phyloP scores from a whole-genome alignment of 2,113 vertebrate genomes.

The Poicephalus meyeri region DNA sequence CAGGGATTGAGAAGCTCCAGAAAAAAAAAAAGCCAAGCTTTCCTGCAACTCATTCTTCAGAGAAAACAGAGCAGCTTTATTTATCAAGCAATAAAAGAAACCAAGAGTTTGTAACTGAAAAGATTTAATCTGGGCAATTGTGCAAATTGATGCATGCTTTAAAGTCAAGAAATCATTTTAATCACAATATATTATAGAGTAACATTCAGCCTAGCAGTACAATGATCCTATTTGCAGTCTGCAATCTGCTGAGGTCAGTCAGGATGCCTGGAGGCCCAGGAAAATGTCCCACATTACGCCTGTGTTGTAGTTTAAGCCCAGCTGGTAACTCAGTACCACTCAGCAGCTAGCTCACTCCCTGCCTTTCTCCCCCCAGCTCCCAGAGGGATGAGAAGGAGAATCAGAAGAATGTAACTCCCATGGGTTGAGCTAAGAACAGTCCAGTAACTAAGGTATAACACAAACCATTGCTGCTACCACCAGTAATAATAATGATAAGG shows the following conservation, averaged over 20 bases:
- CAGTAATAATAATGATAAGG: too few relatives aligned
- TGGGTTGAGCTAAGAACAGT: too few relatives aligned
- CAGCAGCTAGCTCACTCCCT: too few relatives aligned
- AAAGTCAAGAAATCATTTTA: background rate
- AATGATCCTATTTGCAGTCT: background rate
- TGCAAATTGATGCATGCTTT: background rate
- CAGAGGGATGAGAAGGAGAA: too few relatives aligned
- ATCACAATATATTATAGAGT: background rate
- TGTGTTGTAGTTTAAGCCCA: too few relatives aligned
- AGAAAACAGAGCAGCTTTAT: background rate
- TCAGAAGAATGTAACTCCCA: too few relatives aligned
- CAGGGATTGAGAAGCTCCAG: background rate
- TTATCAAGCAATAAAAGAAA: background rate
- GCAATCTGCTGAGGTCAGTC: background rate
- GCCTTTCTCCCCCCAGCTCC: too few relatives aligned
- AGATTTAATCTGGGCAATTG: background rate
- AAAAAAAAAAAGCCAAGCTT: background rate
- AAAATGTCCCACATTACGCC: fast-evolving
- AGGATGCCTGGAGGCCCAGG: background rate
- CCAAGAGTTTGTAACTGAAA: background rate
- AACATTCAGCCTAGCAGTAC: background rate
- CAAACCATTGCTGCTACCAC: too few relatives aligned
- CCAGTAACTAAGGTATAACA: too few relatives aligned
- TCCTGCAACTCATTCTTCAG: background rate
- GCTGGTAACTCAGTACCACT: too few relatives aligned